Conservation (phyloP, 2,797 vertebrate species). For the Cossypha polioptera region DNA sequence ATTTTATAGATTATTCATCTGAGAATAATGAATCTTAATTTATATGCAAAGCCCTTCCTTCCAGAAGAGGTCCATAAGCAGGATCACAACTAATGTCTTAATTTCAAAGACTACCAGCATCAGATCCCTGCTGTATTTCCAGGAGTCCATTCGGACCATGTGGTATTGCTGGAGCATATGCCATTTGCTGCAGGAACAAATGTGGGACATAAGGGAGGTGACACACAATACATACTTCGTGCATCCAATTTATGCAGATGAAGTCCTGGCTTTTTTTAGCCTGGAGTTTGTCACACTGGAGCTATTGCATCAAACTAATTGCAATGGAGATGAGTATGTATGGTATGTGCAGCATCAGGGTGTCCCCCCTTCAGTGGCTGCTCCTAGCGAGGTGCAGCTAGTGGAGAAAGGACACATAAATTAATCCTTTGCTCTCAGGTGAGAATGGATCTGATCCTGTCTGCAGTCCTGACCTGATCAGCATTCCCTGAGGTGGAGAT, state of each 20-base stretch:
- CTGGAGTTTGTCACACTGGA: neutral
- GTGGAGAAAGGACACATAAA: neutral
- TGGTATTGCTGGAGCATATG: neutral
- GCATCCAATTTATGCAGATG: neutral
- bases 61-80: neutral
- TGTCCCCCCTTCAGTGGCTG: neutral
- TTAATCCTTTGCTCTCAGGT: neutral
- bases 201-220: constrained; percentile 9
- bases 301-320: neutral
- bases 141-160: accelerated
- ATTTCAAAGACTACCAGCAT: neutral
- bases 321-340: neutral
- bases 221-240: constrained; percentile 1
- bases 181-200: constrained; percentile 25
- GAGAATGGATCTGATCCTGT: neutral
- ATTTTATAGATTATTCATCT: neutral
- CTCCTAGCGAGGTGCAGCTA: neutral
- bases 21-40: neutral
- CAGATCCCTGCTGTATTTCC: neutral
- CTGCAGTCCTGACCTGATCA: neutral
- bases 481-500: neutral
- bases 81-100: neutral
- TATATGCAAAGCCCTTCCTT: neutral
- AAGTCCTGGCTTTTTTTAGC: constrained; percentile 33
- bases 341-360: accelerated